Percentiles rank a stretch among this genome's conserved stretches.
Evolutionary conservation across 2,113 vertebrate genomes (phyloP).

Genomic region (Spea multiplicata): DNA sequence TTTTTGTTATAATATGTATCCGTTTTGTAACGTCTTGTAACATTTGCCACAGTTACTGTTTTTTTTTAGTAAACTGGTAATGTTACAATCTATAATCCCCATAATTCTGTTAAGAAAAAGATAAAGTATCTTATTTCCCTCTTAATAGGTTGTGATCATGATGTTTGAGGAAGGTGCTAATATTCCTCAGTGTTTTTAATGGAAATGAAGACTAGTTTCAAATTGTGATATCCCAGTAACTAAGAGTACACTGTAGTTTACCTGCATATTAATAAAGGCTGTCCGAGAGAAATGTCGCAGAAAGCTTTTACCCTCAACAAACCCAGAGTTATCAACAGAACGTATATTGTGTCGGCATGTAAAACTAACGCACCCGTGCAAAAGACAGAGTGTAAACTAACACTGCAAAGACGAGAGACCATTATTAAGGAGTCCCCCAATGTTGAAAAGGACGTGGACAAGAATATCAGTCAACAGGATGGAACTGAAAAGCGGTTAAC

Average conservation of each 20-base stretch:
- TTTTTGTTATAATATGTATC: no score
- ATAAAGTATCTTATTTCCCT: no score
- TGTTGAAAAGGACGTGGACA: slow-evolving; percentile 46
- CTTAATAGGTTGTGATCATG: no score
- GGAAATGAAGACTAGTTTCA: not conserved
- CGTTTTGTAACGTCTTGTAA: no score
- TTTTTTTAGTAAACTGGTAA: no score
- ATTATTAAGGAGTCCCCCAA: slow-evolving; percentile 52
- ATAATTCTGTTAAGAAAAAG: no score
- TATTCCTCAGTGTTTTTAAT: no score
- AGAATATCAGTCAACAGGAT: slow-evolving; percentile 49
- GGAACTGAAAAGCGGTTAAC: slow-evolving; percentile 59
- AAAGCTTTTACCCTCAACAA: slow-evolving; percentile 49
- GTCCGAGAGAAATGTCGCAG: slow-evolving; percentile 11
- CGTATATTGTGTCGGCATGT: slow-evolving; percentile 75
- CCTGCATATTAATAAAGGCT: no score
- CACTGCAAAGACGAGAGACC: slow-evolving; percentile 74
- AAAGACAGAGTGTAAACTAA: slow-evolving; percentile 57
- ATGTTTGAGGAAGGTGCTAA: not conserved
- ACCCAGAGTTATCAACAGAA: slow-evolving; percentile 69
- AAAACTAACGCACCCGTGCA: slow-evolving; percentile 50
- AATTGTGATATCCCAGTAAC: no score
- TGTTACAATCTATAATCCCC: no score
- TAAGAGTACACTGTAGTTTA: no score
- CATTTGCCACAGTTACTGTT: no score